Evolutionary conservation across 1,140 invertebrate genomes (phyloP).

Genomic region (Octopus bimaculoides): DNA sequence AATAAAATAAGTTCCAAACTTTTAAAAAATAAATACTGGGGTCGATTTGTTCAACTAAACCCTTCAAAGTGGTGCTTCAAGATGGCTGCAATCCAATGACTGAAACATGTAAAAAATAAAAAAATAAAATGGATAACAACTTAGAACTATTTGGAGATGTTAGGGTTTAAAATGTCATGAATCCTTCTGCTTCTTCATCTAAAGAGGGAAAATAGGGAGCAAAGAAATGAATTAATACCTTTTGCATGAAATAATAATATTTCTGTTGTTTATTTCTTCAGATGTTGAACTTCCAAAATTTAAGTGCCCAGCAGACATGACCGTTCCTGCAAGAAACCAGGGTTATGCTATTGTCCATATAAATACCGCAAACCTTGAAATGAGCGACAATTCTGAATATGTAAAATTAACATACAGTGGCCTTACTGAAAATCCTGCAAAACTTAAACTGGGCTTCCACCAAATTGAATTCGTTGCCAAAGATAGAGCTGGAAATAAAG

Average conservation of each 20-base stretch:
- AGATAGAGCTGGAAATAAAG: constrained; percentile 25
- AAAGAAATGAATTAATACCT: not conserved
- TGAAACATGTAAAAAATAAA: too few relatives aligned
- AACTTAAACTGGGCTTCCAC: constrained; percentile 23
- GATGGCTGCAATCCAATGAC: too few relatives aligned
- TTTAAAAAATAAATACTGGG: too few relatives aligned
- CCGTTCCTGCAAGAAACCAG: constrained; percentile 10
- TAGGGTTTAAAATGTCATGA: too few relatives aligned
- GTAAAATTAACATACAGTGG: constrained; percentile 14
- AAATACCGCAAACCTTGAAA: constrained; percentile 14
- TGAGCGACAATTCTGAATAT: constrained; percentile 27
- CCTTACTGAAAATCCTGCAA: constrained; percentile 16
- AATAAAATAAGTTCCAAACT: too few relatives aligned
- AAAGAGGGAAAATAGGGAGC: too few relatives aligned
- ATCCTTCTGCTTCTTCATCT: not conserved
- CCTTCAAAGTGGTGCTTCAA: too few relatives aligned
- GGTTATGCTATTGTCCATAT: constrained; percentile 25
- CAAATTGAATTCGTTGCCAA: constrained; percentile 24
- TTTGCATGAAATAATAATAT: not conserved
- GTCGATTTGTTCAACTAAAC: too few relatives aligned
- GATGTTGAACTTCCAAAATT: constrained; percentile 26
- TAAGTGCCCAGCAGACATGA: constrained; percentile 22
- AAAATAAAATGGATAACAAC: too few relatives aligned
- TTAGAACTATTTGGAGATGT: too few relatives aligned
- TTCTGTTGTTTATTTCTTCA: constrained; percentile 16